phyloP scores from a whole-genome alignment of 2,888 invertebrate species.

The Labia minor region DNA sequence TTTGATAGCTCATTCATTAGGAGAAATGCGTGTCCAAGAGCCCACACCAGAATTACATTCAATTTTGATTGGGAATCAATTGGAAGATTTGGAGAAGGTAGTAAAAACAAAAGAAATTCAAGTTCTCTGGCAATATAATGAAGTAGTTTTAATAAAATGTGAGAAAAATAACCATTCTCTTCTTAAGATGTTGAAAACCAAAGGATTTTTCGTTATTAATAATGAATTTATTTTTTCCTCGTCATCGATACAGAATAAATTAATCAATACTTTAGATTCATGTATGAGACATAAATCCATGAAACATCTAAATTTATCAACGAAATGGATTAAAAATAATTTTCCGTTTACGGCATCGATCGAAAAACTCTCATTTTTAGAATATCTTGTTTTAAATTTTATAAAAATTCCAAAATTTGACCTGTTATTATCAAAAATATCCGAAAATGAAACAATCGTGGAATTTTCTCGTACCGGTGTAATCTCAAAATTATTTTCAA shows the following conservation, averaged over 20 bases:
- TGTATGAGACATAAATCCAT: too few relatives aligned
- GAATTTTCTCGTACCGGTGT: neutral
- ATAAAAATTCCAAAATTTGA: neutral
- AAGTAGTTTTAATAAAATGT: neutral
- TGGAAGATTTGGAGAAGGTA: neutral
- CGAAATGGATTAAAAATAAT: too few relatives aligned
- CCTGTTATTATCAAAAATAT: neutral
- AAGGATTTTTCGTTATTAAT: neutral
- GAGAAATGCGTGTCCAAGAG: neutral
- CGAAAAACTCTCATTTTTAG: too few relatives aligned
- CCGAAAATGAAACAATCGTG: neutral
- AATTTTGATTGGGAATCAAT: neutral
- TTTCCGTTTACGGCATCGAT: too few relatives aligned
- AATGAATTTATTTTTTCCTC: neutral
- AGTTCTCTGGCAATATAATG: neutral
- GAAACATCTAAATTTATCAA: too few relatives aligned
- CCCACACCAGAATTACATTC: neutral
- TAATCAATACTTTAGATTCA: too few relatives aligned
- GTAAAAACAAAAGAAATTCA: neutral
- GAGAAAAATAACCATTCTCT: neutral
- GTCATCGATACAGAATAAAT: too few relatives aligned
- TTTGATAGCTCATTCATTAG: slow-evolving; percentile 61
- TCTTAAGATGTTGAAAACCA: neutral
- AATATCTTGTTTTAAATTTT: too few relatives aligned
- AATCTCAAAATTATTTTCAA: neutral